Percentiles rank a stretch among this genome's conserved stretches.
phyloP scores from a whole-genome alignment of 2,797 vertebrate species.

The Rhynchonycteris naso region DNA sequence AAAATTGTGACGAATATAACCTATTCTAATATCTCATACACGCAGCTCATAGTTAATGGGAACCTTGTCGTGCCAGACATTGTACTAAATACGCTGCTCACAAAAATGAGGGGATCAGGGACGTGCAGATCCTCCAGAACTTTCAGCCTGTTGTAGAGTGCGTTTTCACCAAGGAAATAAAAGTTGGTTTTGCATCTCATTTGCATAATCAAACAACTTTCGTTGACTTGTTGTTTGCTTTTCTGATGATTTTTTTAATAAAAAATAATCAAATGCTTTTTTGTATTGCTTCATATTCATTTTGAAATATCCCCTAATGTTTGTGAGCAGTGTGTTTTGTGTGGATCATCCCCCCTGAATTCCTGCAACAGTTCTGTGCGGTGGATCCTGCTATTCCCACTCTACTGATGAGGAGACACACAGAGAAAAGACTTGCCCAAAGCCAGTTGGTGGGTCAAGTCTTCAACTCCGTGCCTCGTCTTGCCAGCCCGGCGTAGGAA shows the following conservation, averaged over 20 bases:
- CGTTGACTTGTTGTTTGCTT: too few relatives aligned
- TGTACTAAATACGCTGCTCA: background rate
- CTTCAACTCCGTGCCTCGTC: background rate
- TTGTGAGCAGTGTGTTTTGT: background rate
- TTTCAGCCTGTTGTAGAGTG: too few relatives aligned
- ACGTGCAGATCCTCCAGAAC: too few relatives aligned
- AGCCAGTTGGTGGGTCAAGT: background rate
- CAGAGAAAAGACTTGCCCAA: background rate
- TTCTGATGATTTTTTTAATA: too few relatives aligned
- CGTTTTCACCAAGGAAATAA: too few relatives aligned
- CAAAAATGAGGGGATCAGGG: too few relatives aligned
- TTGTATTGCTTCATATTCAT: too few relatives aligned
- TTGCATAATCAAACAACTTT: too few relatives aligned
- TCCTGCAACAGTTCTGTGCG: background rate
- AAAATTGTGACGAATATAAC: background rate
- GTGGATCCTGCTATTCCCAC: background rate
- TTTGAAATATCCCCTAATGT: too few relatives aligned
- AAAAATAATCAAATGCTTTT: too few relatives aligned
- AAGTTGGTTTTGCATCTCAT: too few relatives aligned
- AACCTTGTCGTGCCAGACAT: background rate
- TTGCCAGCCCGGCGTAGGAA: background rate
- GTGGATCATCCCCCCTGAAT: background rate
- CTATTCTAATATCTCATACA: background rate
- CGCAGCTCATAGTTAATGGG: background rate
- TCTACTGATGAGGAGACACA: background rate